phyloP scores from a whole-genome alignment of 1,140 invertebrate genomes.

The Drosophila sproati region DNA sequence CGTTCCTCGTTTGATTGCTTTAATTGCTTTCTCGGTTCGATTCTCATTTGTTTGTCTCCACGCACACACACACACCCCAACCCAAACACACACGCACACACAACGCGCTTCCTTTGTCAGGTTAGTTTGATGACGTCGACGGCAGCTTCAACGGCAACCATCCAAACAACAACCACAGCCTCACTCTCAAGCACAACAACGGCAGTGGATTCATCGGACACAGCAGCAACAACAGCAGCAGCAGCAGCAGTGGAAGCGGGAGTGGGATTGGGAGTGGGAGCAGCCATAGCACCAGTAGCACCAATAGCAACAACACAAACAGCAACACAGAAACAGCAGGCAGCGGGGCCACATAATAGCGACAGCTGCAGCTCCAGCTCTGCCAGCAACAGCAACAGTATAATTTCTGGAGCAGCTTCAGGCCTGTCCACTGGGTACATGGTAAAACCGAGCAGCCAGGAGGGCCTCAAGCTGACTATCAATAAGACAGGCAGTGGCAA shows the following conservation, averaged over 20 bases:
- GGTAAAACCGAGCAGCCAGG: slow-evolving; percentile 86
- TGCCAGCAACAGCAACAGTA: slow-evolving; percentile 32
- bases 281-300: slow-evolving; percentile 12
- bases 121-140: slow-evolving; percentile 95
- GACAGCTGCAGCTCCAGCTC: slow-evolving; percentile 10
- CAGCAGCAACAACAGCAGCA: slow-evolving; percentile 25
- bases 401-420: slow-evolving; percentile 25
- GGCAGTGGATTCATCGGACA: slow-evolving; percentile 23
- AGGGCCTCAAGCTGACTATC: slow-evolving; percentile 95
- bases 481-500: slow-evolving; percentile 89
- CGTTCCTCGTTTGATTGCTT: slow-evolving; percentile 45
- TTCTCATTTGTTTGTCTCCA: slow-evolving; percentile 89
- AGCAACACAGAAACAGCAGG: slow-evolving; percentile 29
- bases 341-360: slow-evolving; percentile 57
- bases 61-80: slow-evolving; percentile 90
- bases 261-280: slow-evolving; percentile 6
- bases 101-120: slow-evolving; percentile 89
- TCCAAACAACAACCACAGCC: slow-evolving; percentile 18
- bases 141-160: slow-evolving; percentile 54
- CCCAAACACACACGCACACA: slow-evolving; percentile 88
- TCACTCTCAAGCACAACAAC: background rate
- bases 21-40: slow-evolving; percentile 45
- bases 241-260: slow-evolving; percentile 4
- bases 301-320: background rate
- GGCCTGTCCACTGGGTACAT: slow-evolving; percentile 88